These are phyloP conservation scores for Dicerorhinus sumatrensis DNA, from an alignment of 2,113 vertebrate genomes.

Conservation along the genomic window DNA sequence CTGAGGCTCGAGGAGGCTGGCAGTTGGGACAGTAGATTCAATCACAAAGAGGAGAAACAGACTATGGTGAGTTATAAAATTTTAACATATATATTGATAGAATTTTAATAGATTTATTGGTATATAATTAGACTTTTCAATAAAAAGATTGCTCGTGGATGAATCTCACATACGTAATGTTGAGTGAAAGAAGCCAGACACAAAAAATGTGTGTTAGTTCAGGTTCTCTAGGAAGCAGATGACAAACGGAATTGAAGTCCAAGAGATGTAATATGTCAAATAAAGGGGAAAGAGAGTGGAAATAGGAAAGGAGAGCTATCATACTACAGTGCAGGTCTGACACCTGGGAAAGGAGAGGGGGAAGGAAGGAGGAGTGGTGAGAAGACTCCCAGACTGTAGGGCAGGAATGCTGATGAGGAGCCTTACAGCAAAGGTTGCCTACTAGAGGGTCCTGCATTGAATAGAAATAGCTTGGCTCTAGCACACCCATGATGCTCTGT, in stretches of 20 bases:
- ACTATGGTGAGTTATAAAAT: not conserved
- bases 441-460: not conserved
- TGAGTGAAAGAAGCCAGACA: not conserved
- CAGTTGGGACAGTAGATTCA: not conserved
- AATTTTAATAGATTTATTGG: conserved; percentile 41
- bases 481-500: not conserved
- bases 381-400: not conserved
- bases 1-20: not conserved
- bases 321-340: not conserved
- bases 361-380: not conserved
- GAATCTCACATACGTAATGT: not conserved
- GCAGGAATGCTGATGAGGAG: not conserved
- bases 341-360: not conserved
- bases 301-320: not conserved
- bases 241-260: not conserved
- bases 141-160: not conserved
- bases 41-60: not conserved
- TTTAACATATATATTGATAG: not conserved
- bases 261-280: not conserved
- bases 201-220: not conserved
- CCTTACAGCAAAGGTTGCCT: not conserved
- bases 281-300: not conserved
- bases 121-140: not conserved
- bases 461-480: not conserved
- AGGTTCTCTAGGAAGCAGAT: not conserved